Evolutionary conservation across 2,113 vertebrate genomes (phyloP).

Genomic region (Papio anubis): DNA sequence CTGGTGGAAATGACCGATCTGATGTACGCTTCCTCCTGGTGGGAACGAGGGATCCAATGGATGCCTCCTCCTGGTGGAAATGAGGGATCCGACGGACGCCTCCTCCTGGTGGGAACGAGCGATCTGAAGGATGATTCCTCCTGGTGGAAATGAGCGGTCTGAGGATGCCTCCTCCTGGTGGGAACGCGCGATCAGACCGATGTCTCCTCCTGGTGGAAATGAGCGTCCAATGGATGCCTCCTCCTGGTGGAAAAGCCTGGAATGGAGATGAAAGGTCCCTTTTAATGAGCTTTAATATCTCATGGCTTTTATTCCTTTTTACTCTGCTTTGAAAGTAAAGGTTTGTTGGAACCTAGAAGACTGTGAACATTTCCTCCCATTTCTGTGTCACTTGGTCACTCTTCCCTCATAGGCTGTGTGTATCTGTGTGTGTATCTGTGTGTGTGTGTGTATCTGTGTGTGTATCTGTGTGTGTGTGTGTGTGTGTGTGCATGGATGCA

Average conservation of each 20-base stretch:
- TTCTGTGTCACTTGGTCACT: neutral
- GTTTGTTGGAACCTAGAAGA: neutral
- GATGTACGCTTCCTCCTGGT: no score
- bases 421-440: neutral
- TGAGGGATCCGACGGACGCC: rapidly evolving
- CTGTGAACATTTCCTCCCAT: neutral
- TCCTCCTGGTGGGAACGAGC: rapidly evolving
- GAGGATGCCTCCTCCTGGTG: no score
- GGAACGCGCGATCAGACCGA: rapidly evolving
- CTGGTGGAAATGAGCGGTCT: rapidly evolving
- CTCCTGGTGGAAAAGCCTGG: neutral
- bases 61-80: no score
- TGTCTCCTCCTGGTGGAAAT: no score
- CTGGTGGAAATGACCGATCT: neutral
- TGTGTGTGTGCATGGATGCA: neutral
- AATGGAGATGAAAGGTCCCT: neutral
- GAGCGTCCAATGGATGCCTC: neutral
- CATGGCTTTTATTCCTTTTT: neutral
- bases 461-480: neutral
- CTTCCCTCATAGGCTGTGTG: neutral
- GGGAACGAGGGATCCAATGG: rapidly evolving
- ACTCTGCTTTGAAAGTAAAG: neutral
- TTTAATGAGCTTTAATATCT: neutral
- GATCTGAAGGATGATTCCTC: rapidly evolving
- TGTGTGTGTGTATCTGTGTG: neutral